Base-by-base conservation (phyloP, 1,140 invertebrate species). In the Zaprionus taronus region DNA sequence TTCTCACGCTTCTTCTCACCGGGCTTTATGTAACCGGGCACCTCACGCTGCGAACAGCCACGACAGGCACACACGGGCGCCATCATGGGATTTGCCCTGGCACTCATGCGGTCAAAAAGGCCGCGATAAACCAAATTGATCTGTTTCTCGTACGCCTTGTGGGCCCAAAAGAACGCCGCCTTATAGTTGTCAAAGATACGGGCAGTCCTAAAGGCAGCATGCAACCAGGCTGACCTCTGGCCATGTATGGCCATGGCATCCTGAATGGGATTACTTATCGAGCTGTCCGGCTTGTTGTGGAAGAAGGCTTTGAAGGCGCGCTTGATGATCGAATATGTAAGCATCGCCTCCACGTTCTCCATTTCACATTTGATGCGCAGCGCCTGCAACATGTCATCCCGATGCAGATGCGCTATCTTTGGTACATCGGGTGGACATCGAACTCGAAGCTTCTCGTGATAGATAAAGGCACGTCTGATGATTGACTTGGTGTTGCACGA, bases 291-390 rank as follows among this genome's bases (percentile, higher is more conserved):
- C 31, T 84, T 90, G 24, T 85, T 81, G n/a, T 90, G 81, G 1
- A 81, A 90, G 47, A 82, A 90, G 4, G 85, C 85, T 63, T 90
- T 90, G 28, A 90, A 90, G 34, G 85, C 79, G 0, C 85, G 63
- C 47, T 90, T 90, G 17, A 90, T 90, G 24, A 90, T 90, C 20
- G 81, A 57, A 38, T 90, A 90, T 1, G 81, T 61, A 22, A 90
- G 53, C 81, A 90, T 82, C 7, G 85, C 85, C 77, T 90, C 85
- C 1, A 90, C 76, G 12, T 64, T 74, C 15, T 84, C 76, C 85
- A 90, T 90, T 12, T 73, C 73, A 44, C 85, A 90, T 56, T 82
- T 90, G 26, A 90, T 38, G 1, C 76, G 41, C 70, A 90, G 36
- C 0, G 85, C 85, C 64, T 90, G 85, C 36, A 90, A 44, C 64